Base-by-base conservation (phyloP, 2,797 vertebrate species). In the Psittacula derbiana region DNA sequence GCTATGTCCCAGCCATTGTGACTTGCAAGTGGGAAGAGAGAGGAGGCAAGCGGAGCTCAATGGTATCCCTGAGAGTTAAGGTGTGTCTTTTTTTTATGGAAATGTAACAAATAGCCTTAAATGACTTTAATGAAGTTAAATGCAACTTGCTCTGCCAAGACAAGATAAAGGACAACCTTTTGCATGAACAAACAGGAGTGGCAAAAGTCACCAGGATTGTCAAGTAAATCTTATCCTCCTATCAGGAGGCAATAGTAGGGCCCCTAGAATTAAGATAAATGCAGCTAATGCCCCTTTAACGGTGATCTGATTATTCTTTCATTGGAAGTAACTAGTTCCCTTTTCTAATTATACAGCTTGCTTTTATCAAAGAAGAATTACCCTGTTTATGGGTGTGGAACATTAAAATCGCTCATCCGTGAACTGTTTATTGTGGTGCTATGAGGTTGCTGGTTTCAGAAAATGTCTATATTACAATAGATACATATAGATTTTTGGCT, bases 261-360 rank as follows among this genome's bases (percentile, higher is more conserved):
- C 27, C 38, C 57, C 43, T 88, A 89, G 85, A 92, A 94, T 93
- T 78, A 91, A 94, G 93, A 96, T 62, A 90, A 92, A 96, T 93
- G 50, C 72, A 79, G 36, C 61, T 96, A 50, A 92, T 94, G 90
- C 89, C 75, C 38, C 64, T 80, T 65, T 92, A 92, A 93, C 92
- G 84, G 53, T 92, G 72, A 94, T 96, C 88, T 96, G 89, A 93
- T 94, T 94, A 91, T 91, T 90, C 58, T 91, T 95, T 94, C 72
- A 36, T 96, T 92, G 92, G 65, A 90, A 90, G 84, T 91, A 90
- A 89, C 84, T 90, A 65, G 91, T 92, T 93, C 91, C 66, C 86
- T 92, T 95, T 95, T 95, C 88, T 94, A 93, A 96, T 95, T 92
- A 92, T 72, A 81, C 55, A 31, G 53, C 73, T 93, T 90, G 53